Percentiles rank a stretch among this genome's conserved stretches.
Evolutionary conservation across 1,140 invertebrate species (phyloP).

Genomic region (Sycophaga agraensis): DNA sequence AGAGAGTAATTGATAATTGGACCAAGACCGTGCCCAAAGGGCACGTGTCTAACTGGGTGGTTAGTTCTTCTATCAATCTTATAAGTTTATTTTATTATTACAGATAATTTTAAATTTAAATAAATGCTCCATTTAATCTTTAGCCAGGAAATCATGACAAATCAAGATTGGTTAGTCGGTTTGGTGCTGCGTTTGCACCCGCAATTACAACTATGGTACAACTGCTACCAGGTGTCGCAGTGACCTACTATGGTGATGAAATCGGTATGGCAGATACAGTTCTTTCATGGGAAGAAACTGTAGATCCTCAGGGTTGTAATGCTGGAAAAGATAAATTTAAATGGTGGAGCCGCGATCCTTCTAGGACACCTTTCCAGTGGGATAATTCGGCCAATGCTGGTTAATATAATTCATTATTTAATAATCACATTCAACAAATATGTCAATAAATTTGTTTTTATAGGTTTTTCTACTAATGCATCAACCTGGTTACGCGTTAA

Average conservation of each 20-base stretch:
- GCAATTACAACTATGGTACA: too few species aligned
- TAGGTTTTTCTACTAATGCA: conserved; percentile 64
- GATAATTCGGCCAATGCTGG: conserved; percentile 61
- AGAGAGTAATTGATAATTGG: conserved; percentile 53
- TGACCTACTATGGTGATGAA: too few species aligned
- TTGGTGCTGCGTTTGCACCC: too few species aligned
- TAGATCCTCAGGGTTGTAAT: conserved; percentile 58
- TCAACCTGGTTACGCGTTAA: conserved; percentile 71
- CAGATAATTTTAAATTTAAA: too few species aligned
- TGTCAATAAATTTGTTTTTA: conserved; percentile 11
- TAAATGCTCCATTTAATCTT: too few species aligned
- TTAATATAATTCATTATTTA: conserved; percentile 36
- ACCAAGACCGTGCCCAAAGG: conserved; percentile 52
- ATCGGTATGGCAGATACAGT: too few species aligned
- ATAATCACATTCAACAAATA: too few species aligned
- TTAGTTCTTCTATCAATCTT: conserved; percentile 23
- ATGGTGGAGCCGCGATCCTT: conserved; percentile 64
- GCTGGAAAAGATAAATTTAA: conserved; percentile 59
- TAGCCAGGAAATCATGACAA: too few species aligned
- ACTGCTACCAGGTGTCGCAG: too few species aligned
- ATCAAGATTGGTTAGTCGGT: too few species aligned
- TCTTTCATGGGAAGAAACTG: too few species aligned
- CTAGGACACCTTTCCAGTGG: conserved; percentile 80
- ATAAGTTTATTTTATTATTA: too few species aligned
- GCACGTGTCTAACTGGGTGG: conserved; percentile 56